Evolutionary conservation across 1,140 invertebrate species (phyloP), one percentile per base, ranked within the genome.

Genomic region (Papilio polytes): DNA sequence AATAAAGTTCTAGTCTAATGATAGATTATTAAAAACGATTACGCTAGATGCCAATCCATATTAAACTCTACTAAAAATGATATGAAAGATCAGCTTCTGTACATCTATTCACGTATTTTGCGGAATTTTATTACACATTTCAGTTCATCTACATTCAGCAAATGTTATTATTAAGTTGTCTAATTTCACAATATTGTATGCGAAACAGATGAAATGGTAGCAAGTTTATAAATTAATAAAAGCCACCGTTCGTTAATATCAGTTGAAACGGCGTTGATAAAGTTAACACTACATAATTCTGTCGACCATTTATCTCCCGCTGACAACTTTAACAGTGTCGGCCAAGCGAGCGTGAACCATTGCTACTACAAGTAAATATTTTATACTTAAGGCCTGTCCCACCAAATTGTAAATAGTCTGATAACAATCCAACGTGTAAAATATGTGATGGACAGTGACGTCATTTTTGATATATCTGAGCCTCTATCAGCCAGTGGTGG

Each of bases 311-410:
- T 91, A 92, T 94, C 91, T 90, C 89, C 82, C 78, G 85, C 86
- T 90, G 92, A 93, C 91, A 91, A 90, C 88, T 84, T 80, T 81
- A 89, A 85, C 88, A 86, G 87, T 92, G 88, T 91, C 86, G 87
- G 85, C 85, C 83, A 88, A 89, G 86, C 86, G 86, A 87, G 82
- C 82, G 85, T 87, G 87, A 78, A 78, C 44, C 31, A 78, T 78
- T 78, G 59, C 76, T 41, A 20, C 31, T 78, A 10, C 56, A 78
- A 66, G 77, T 63, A 78, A 78, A 78, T 78, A 78, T 78, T 78
- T 78, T 46, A 78, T 3, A 46, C 18, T 78, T 78, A 46, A n/a
- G n/a, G n/a, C n/a, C n/a, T n/a, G n/a, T n/a, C n/a, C n/a, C n/a
- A n/a, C n/a, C n/a, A n/a, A n/a, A n/a, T n/a, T n/a, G n/a, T n/a